Base-by-base conservation (phyloP, 2,888 invertebrate genomes). In the Cancer borealis region DNA sequence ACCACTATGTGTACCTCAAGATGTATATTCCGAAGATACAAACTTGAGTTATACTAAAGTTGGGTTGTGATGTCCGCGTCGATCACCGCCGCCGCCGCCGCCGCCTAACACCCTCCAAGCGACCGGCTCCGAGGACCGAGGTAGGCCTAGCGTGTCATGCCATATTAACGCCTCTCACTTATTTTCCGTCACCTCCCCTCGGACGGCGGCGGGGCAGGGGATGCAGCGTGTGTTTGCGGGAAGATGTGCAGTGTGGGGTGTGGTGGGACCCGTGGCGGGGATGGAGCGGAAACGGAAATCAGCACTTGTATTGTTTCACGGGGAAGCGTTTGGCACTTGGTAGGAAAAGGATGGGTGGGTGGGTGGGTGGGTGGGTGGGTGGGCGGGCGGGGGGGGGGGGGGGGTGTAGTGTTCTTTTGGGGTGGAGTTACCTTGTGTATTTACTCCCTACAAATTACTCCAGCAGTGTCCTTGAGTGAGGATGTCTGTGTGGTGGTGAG, bases 271-370 rank as follows among this genome's bases (percentile, higher is more conserved):
- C 21, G 79, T 79, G 79, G 79, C 30, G 79, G 73, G n/a, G 14
- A 6, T 73, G n/a, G 26, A 26, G 30, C 79, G 79, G 79, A 79
- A 79, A 79, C 79, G 79, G 79, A 26, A 30, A 79, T 79, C 79
- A 79, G 79, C 30, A 30, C 30, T 26, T 79, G 30, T 26, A 79
- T 79, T 79, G 79, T 79, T 79, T 79, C 79, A 79, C 79, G 79
- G 10, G 79, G 79, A 79, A 79, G 79, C 79, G 30, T 79, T 79
- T 79, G 79, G 79, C 79, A 79, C 79, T 79, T 79, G 79, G 30
- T 30, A 30, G 30, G 79, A 79, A 79, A 79, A 26, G 79, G 79
- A 26, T 79, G 79, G 79, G 79, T 30, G 73, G 21, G 73, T n/a
- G 73, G 73, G 73, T 6, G 21, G 73, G 6, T 21, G 73, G 1